A percentile compares a stretch with the other conserved stretches of the same genome.
phyloP scores from a whole-genome alignment of 2,113 vertebrate genomes.

The Prionailurus viverrinus region DNA sequence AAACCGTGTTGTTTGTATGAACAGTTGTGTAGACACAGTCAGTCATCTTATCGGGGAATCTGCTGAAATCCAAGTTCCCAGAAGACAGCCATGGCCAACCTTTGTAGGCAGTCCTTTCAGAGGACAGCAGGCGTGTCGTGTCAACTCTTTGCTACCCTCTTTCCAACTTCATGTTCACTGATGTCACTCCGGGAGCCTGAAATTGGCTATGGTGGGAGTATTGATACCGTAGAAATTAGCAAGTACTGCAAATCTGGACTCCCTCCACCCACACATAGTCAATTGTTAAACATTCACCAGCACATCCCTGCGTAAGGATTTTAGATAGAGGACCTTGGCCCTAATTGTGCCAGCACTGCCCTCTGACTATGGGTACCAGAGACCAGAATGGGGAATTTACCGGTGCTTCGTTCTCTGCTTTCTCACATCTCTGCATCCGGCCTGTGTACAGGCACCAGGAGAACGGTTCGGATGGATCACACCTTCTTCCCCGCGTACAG shows the following conservation, averaged over 20 bases:
- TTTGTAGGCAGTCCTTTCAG: neutral
- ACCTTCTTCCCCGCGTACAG: constrained; percentile 95
- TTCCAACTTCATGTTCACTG: neutral
- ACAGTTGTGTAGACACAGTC: neutral
- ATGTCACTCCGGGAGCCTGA: neutral
- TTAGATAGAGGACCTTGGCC: neutral
- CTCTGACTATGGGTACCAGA: neutral
- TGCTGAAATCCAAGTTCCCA: neutral
- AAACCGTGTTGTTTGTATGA: neutral
- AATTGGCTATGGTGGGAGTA: neutral
- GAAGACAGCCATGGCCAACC: neutral
- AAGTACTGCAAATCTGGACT: neutral
- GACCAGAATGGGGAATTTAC: neutral
- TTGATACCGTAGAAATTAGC: neutral
- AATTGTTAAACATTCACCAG: neutral
- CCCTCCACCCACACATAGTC: neutral
- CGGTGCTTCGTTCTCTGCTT: neutral
- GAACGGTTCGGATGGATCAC: constrained; percentile 92
- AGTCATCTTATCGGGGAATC: neutral
- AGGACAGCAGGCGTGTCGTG: neutral
- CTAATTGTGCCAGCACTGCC: neutral
- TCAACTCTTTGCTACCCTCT: neutral
- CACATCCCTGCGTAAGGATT: neutral
- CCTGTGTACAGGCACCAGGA: constrained; percentile 88
- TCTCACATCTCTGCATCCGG: neutral